Conservation (phyloP, 2,113 vertebrate species). For the Elgaria multicarinata region DNA sequence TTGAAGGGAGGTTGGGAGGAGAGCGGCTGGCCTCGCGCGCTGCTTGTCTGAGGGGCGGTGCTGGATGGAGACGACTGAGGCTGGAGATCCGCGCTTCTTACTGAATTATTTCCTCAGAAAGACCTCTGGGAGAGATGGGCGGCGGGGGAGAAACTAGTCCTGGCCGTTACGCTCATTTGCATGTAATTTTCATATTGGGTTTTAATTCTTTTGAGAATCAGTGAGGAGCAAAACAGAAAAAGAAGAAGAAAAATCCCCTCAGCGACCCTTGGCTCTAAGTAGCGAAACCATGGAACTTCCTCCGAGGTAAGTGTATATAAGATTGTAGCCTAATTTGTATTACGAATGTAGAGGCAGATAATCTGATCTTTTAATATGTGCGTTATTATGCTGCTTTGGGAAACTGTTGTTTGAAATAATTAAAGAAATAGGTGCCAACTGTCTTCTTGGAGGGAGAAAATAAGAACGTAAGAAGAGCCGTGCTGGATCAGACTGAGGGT, state of each 20-base stretch:
- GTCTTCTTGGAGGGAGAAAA: background rate
- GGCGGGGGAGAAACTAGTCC: background rate
- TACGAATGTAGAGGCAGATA: too few relatives aligned
- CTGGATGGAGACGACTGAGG: background rate
- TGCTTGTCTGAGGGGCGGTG: fast-evolving
- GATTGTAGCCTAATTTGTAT: background rate
- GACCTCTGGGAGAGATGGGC: background rate
- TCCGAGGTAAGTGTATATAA: background rate
- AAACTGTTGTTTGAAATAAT: background rate
- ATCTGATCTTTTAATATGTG: too few relatives aligned
- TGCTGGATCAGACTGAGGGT: too few relatives aligned
- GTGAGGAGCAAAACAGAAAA: background rate
- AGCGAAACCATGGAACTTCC: background rate
- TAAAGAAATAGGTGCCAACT: too few relatives aligned
- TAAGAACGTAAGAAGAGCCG: too few relatives aligned
- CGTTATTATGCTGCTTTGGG: background rate
- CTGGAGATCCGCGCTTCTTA: background rate
- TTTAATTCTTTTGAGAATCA: background rate
- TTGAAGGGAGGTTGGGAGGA: background rate
- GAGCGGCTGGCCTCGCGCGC: background rate
- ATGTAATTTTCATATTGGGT: background rate
- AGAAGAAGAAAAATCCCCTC: background rate
- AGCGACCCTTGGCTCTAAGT: too few relatives aligned
- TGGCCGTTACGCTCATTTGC: background rate
- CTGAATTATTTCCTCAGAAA: too few relatives aligned